Evolutionary conservation across 2,113 vertebrate genomes (phyloP), one percentile per base, ranked within the genome.

Genomic region (Xenotilapia caudafasciata): DNA sequence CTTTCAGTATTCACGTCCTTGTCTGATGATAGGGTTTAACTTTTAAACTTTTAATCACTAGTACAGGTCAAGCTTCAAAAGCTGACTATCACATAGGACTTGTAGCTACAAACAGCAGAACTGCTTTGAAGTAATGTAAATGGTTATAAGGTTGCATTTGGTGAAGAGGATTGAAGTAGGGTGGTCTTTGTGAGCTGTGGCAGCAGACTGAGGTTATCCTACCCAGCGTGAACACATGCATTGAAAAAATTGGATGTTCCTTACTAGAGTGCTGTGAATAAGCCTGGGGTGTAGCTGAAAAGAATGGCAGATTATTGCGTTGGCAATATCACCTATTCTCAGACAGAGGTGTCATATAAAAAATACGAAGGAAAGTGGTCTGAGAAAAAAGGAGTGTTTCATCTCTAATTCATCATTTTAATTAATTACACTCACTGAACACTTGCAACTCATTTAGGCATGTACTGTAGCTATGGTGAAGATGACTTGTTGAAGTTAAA

Each of bases 291-390:
- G 38, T 45, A 2, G 38, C 65, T 73, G 7, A 0, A 3, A 23
- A 23, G 21, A 42, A 15, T 42, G 68, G 13, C 38, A 60, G 56
- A 60, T 60, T 28, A 60, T 60, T 19, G 28, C 2, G 0, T 26
- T 73, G 65, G 21, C 13, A 45, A 4, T 15, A 23, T 15, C 38
- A 73, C 21, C 68, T 26, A 45, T 26, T 15, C 13, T 26, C 38
- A 26, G 68, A 73, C 8, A 26, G 68, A 45, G 68, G 13, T 73
- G 68, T 45, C 5, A 9, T 45, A 28, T 73, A 26, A 73, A 73
- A 73, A 17, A 26, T 26, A 13, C 1, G 1, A 35, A 19, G 58
- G 31, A 19, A 5, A 0, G 6, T 5, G 33, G 9, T 65, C 31
- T 35, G 60, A 35, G 31, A n/a, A 35, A 65, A 35, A 65, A 35